A percentile compares a stretch with the other conserved stretches of the same genome.
These are phyloP conservation scores for Alauda arvensis DNA, from an alignment of 2,797 vertebrate species.

Conservation along the genomic window DNA sequence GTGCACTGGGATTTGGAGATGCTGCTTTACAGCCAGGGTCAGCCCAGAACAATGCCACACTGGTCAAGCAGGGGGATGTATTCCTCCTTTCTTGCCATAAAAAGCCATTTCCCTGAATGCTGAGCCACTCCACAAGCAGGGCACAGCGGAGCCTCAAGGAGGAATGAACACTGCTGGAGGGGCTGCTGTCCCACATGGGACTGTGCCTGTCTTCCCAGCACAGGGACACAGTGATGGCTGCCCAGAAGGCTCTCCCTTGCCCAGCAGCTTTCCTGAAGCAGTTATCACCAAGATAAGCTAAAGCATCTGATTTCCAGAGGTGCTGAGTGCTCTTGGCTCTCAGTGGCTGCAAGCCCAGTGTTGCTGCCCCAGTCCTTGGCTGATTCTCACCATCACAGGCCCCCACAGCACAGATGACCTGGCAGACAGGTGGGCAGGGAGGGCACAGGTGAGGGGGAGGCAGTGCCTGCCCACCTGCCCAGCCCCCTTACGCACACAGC, in stretches of 20 bases:
- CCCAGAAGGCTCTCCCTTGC: neutral
- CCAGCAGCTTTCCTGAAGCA: neutral
- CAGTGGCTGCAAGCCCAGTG: neutral
- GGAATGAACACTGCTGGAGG: neutral
- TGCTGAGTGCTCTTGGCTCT: neutral
- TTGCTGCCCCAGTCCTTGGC: neutral
- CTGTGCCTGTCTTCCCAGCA: neutral
- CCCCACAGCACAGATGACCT: neutral
- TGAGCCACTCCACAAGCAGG: neutral
- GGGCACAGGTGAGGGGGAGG: neutral
- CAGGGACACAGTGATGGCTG: neutral
- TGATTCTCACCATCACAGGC: neutral
- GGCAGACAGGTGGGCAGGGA: neutral
- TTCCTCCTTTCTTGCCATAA: neutral
- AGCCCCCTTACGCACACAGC: neutral
- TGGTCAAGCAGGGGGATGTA: neutral
- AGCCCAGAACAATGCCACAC: neutral
- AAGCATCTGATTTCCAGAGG: neutral
- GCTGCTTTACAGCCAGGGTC: neutral
- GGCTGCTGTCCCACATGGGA: neutral
- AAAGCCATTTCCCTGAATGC: neutral
- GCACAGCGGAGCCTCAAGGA: neutral
- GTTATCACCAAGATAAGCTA: neutral
- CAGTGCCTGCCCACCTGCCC: neutral
- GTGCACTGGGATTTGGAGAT: neutral